phyloP scores from a whole-genome alignment of 2,113 vertebrate genomes.

The human region GRCh38 chr16:50099501-50100000 shows the following conservation, averaged over 20 bases:
- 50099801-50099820: background rate
- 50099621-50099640: no score
- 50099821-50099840: background rate
- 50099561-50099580: background rate
- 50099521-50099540: background rate
- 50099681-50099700: no score
- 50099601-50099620: no score
- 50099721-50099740: no score
- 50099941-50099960: background rate
- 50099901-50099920: background rate
- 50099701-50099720: no score
- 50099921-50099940: background rate
- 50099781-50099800: background rate
- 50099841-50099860: background rate
- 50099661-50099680: no score
- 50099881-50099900: background rate
- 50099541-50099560: background rate
- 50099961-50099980: background rate
- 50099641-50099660: no score
- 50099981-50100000: background rate
- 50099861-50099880: background rate
- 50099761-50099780: background rate
- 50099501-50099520: background rate
- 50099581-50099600: background rate
- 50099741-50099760: background rate